Evolutionary conservation across 2,888 invertebrate genomes (phyloP), one percentile per base, ranked within the genome.

Genomic region (Stratiomys singularior): DNA sequence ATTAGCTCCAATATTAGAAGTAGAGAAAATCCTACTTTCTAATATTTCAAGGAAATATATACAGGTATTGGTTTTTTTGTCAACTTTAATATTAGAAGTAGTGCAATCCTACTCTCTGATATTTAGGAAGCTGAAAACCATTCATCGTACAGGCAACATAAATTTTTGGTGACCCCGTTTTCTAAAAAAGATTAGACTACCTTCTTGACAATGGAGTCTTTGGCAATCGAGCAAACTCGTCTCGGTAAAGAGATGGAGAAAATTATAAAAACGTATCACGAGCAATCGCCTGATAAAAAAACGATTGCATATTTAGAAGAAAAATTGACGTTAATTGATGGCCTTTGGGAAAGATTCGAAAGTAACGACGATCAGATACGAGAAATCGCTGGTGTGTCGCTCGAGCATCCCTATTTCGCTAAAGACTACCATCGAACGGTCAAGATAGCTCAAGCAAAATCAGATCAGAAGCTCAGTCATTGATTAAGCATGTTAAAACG

Each of bases 201-300:
- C 15, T 5, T 5, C 4, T 5, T 13, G 15, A 60, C 4, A 15
- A 60, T 60, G 60, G 60, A 60, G 15, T 60, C 60, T 11, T 25
- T 60, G 9, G 60, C 23, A 3, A 4, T 23, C 3, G 2, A 60
- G 25, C 60, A 60, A 18, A 4, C 25, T 60, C 60, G 25, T 21
- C 21, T 60, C 25, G 60, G 23, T 23, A 60, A 60, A 60, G 60
- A 60, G 25, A 60, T 60, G 5, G 60, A 60, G 25, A 60, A 60
- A 60, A 23, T 60, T 4, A 60, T 60, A n/a, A 60, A 60, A 60
- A 7, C 23, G 5, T 60, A 60, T 23, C 3, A 60, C 5, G 60
- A 60, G 18, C 60, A 60, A 60, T 60, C 60, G 0, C 23, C 23
- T 23, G 60, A 60, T 60, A 60, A 15, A 15, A 60, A 21, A 25